A percentile compares a stretch with the other conserved stretches of the same genome.
Conservation (phyloP, 2,113 vertebrate species). For the Xenotilapia leptura region DNA sequence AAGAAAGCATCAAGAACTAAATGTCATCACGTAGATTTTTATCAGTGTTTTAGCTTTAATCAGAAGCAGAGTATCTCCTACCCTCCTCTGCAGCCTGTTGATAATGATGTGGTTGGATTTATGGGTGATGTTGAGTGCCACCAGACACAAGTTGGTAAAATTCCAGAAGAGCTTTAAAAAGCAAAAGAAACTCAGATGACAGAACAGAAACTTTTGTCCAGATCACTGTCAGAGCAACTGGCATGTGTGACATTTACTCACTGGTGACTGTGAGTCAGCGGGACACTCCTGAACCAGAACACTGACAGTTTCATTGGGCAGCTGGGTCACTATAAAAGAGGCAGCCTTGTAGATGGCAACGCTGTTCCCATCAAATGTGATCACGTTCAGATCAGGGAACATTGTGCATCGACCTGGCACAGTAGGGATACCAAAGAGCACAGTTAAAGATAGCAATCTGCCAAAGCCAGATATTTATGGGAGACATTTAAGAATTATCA, state of each 20-base stretch:
- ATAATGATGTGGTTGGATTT: conserved; percentile 79
- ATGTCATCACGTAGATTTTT: neutral
- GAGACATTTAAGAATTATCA: neutral
- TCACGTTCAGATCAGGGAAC: conserved; percentile 89
- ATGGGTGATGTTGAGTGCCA: conserved; percentile 84
- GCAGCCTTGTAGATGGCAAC: conserved; percentile 87
- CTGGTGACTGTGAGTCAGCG: conserved; percentile 65
- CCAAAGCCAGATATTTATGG: neutral
- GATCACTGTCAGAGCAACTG: neutral
- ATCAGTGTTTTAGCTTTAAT: neutral
- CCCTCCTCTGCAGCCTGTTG: conserved; percentile 85
- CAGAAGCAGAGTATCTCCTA: conserved; percentile 40
- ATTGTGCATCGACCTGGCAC: conserved; percentile 87
- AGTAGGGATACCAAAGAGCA: neutral
- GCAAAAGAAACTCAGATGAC: neutral
- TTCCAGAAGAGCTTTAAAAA: conserved; percentile 68
- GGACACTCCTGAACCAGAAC: conserved; percentile 83
- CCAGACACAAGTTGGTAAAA: conserved; percentile 83
- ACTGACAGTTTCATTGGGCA: conserved; percentile 80
- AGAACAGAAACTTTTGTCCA: neutral
- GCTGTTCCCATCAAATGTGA: conserved; percentile 89
- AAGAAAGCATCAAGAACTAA: neutral
- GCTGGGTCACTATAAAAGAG: conserved; percentile 81
- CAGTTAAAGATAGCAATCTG: neutral
- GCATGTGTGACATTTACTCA: conserved; percentile 10